A percentile compares a stretch with the other conserved stretches of the same genome.
These are phyloP conservation scores for Leptatherina wallacei DNA, from an alignment of 2,797 vertebrate genomes.

Conservation along the genomic window DNA sequence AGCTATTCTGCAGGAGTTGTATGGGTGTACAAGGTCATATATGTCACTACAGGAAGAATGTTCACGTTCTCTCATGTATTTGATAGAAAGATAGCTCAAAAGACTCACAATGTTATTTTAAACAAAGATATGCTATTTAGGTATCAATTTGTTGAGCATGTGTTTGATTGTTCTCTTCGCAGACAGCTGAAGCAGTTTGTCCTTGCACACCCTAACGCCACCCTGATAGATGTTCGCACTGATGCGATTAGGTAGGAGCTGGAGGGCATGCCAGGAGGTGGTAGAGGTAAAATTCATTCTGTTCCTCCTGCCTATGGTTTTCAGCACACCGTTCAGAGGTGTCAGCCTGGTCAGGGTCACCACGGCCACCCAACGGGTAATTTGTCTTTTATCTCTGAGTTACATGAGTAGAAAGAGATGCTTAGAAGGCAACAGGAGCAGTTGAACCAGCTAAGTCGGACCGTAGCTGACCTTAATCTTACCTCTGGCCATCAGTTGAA, in stretches of 20 bases:
- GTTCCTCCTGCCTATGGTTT: background rate
- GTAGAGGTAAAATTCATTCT: background rate
- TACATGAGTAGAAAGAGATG: background rate
- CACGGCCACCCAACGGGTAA: background rate
- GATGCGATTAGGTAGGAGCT: background rate
- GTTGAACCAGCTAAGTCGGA: background rate
- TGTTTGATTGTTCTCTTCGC: background rate
- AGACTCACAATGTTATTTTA: too few relatives aligned
- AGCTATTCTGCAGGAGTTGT: background rate
- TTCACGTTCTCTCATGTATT: background rate
- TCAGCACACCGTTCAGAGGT: background rate
- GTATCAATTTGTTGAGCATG: background rate
- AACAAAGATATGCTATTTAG: background rate
- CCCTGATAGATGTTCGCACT: background rate
- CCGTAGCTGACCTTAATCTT: background rate
- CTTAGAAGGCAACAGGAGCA: background rate
- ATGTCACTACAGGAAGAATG: background rate
- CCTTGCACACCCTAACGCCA: background rate
- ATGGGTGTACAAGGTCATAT: conserved; percentile 6
- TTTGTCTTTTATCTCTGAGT: background rate
- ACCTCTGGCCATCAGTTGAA: background rate
- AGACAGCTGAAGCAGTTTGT: background rate
- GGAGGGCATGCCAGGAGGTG: background rate
- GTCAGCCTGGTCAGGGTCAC: background rate
- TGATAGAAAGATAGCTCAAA: background rate